Percentiles rank a stretch among this genome's conserved stretches.
These are phyloP conservation scores for Phrynocephalus guinanensis DNA, from an alignment of 2,797 vertebrate genomes.

Conservation along the genomic window DNA sequence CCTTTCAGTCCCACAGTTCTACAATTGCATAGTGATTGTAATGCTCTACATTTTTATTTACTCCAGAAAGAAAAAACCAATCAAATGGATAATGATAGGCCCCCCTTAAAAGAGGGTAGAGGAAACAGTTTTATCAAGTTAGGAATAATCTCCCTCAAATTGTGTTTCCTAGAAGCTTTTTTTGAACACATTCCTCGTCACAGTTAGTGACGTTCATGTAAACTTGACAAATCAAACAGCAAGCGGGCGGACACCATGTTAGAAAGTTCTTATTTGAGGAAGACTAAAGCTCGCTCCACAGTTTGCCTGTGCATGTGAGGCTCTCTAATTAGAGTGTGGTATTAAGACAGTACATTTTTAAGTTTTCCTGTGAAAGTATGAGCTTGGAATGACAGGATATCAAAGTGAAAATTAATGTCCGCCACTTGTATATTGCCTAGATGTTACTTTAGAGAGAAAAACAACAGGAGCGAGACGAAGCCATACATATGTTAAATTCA, in stretches of 20 bases:
- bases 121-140: slow-evolving; percentile 48
- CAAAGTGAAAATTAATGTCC: slow-evolving; percentile 76
- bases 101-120: background rate
- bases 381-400: slow-evolving; percentile 68
- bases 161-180: slow-evolving; percentile 15
- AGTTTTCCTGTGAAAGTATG: slow-evolving; percentile 56
- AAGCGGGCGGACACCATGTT: slow-evolving; percentile 24
- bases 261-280: slow-evolving; percentile 36
- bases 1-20: too few relatives aligned
- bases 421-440: slow-evolving; percentile 74
- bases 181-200: slow-evolving; percentile 20
- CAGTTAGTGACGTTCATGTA: slow-evolving; percentile 2
- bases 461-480: slow-evolving; percentile 84
- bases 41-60: too few relatives aligned
- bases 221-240: slow-evolving; percentile 27
- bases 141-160: slow-evolving; percentile 47
- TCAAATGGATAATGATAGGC: slow-evolving; percentile 10
- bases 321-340: slow-evolving; percentile 39
- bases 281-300: background rate
- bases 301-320: background rate
- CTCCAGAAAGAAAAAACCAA: too few relatives aligned
- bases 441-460: slow-evolving; percentile 75
- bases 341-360: slow-evolving; percentile 52
- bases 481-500: slow-evolving; percentile 95
- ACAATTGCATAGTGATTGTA: too few relatives aligned